Conservation (phyloP, 2,888 invertebrate species). For the Halictus quadricinctus region DNA sequence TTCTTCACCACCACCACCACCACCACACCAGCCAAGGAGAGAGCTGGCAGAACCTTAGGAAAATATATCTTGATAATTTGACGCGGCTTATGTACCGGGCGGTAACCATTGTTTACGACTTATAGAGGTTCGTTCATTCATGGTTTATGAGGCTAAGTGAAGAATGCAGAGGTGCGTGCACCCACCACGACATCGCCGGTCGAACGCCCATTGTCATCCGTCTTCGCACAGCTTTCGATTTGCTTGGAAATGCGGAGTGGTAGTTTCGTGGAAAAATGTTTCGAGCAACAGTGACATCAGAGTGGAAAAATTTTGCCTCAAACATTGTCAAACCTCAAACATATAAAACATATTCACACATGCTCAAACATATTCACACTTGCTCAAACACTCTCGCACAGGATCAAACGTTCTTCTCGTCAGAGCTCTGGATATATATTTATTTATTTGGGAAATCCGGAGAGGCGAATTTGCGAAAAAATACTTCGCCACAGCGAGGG, state of each 20-base stretch:
- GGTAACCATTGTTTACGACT: conserved; percentile 78
- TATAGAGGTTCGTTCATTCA: conserved; percentile 69
- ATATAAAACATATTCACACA: not conserved
- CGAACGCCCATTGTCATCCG: not conserved
- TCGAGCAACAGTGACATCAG: not conserved
- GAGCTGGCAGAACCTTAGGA: conserved; percentile 56
- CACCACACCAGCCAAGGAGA: conserved; percentile 21
- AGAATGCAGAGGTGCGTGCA: conserved; percentile 61
- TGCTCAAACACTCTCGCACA: not conserved
- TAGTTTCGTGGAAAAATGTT: not conserved
- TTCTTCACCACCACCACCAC: not conserved
- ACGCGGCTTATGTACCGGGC: conserved; percentile 72
- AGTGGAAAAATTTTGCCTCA: not conserved
- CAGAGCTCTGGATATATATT: not conserved
- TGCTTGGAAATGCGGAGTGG: not conserved
- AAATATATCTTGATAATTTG: conserved; percentile 78
- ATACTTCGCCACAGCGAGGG: not conserved
- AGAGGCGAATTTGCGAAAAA: not conserved
- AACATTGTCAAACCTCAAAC: too few species aligned
- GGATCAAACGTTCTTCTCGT: not conserved
- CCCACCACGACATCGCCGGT: not conserved
- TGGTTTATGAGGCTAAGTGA: conserved; percentile 64
- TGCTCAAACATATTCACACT: too few species aligned
- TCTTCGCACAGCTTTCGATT: not conserved
- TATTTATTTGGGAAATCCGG: not conserved